phyloP scores from a whole-genome alignment of 23 tunicate species.

The Ciona savignyi region DNA sequence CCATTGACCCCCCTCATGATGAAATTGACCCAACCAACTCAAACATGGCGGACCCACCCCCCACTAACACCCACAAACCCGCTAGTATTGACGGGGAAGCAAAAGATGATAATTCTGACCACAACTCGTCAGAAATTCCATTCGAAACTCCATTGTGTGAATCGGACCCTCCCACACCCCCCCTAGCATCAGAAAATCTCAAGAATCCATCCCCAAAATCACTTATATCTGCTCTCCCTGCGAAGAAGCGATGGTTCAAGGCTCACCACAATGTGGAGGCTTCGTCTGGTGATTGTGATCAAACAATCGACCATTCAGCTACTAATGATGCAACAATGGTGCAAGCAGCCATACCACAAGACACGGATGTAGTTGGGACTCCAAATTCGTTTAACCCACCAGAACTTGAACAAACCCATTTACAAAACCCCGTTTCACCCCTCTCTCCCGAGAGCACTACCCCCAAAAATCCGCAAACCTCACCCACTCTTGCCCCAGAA shows the following conservation, averaged over 20 bases:
- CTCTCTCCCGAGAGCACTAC: neutral
- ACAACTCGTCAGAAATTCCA: too few relatives aligned
- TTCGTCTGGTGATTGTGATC: too few relatives aligned
- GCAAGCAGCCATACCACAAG: neutral
- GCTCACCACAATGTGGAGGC: neutral
- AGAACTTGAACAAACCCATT: neutral
- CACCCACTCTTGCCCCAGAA: too few relatives aligned
- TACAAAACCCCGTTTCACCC: neutral
- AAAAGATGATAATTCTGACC: too few relatives aligned
- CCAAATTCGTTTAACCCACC: neutral
- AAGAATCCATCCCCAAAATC: neutral
- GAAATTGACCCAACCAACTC: neutral
- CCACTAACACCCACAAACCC: too few relatives aligned
- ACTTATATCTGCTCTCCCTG: neutral
- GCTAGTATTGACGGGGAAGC: too few relatives aligned
- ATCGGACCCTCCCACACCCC: neutral
- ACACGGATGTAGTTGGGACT: too few relatives aligned
- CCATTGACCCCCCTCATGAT: neutral
- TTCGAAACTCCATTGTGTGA: too few relatives aligned
- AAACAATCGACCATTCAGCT: too few relatives aligned
- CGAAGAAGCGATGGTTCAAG: constrained; percentile 12
- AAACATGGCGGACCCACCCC: neutral
- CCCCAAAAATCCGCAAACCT: neutral
- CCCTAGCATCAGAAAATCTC: neutral
- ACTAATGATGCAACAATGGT: neutral